Evolutionary conservation across 2,113 vertebrate species (phyloP), one percentile per base, ranked within the genome.

Genomic region (Hippocampus abdominalis): DNA sequence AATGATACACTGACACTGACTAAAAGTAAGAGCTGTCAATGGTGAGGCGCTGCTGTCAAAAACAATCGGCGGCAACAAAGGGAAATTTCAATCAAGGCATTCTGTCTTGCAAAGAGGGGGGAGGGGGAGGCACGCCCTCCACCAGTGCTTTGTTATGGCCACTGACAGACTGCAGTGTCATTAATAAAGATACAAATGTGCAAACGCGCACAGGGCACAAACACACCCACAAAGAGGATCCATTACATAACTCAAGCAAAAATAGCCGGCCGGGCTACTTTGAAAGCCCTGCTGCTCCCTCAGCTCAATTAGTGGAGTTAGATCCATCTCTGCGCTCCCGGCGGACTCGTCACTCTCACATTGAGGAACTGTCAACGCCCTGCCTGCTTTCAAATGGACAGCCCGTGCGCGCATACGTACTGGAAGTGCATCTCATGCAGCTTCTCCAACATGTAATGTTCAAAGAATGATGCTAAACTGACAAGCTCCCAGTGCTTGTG

Each of bases 241-340:
- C 60, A 53, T 75, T 73, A 77, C 72, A 40, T 64, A 32, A 64
- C 64, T 48, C 70, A 66, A 71, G 76, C 73, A 77, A 75, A 75
- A 77, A 79, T 40, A 42, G 70, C 29, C 63, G 44, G 70, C 29
- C 63, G 44, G 42, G 27, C 69, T 81, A 63, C 70, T 83, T 83
- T 82, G 32, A 81, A 84, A 83, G 80, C 68, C 83, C 68, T 77
- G 69, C 56, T 82, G 80, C 81, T 83, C 69, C 74, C 73, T 71
- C 73, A 70, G 79, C 84, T 91, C 83, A 91, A 89, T 90, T 90
- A 91, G 81, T 66, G 72, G 56, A 81, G 72, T 83, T 78, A 77
- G 79, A 82, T 89, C 79, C 80, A 85, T 78, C 71, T 81, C 66
- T 76, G 64, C 79, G 70, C 79, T 90, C 86, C 81, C 85, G 78